Percentiles rank a stretch among this genome's conserved stretches.
These are phyloP conservation scores for Brachylomia viminalis DNA, from an alignment of 2,888 invertebrate genomes.

Conservation along the genomic window DNA sequence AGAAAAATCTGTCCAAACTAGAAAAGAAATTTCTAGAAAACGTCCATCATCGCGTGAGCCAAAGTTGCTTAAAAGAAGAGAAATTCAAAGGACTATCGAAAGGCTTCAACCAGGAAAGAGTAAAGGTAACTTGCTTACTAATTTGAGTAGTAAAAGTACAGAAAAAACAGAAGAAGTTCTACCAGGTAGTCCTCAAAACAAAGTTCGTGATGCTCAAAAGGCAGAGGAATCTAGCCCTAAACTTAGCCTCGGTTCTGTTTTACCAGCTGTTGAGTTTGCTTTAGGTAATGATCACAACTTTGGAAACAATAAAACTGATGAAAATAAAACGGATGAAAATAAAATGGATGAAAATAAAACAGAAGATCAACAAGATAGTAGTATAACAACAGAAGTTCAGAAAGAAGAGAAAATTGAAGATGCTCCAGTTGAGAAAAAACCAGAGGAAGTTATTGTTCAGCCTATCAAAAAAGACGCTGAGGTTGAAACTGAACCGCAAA, in stretches of 20 bases:
- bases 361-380: conserved; percentile 58
- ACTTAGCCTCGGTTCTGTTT: conserved; percentile 95
- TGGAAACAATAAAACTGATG: conserved; percentile 78
- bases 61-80: conserved; percentile 90
- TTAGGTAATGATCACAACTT: conserved; percentile 93
- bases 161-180: conserved; percentile 91
- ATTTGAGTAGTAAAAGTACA: conserved; percentile 89
- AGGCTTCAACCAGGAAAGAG: conserved; percentile 96
- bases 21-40: conserved; percentile 88
- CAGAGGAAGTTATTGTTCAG: conserved; percentile 72
- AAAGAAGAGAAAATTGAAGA: conserved; percentile 65
- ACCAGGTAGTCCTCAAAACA: conserved; percentile 89
- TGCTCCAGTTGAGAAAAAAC: conserved; percentile 72
- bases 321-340: conserved; percentile 65
- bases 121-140: conserved; percentile 95
- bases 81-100: conserved; percentile 95
- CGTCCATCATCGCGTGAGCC: conserved; percentile 85
- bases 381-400: conserved; percentile 70
- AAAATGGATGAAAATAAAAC: conserved; percentile 70
- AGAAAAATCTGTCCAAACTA: conserved; percentile 78
- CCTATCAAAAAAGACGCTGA: conserved; percentile 83
- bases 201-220: conserved; percentile 91
- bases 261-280: conserved; percentile 93
- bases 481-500: conserved; percentile 83
- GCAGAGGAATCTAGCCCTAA: conserved; percentile 94